Percentiles rank a stretch among this genome's conserved stretches.
These are phyloP conservation scores for Phaethon lepturus DNA, from an alignment of 2,113 vertebrate genomes.

Conservation along the genomic window DNA sequence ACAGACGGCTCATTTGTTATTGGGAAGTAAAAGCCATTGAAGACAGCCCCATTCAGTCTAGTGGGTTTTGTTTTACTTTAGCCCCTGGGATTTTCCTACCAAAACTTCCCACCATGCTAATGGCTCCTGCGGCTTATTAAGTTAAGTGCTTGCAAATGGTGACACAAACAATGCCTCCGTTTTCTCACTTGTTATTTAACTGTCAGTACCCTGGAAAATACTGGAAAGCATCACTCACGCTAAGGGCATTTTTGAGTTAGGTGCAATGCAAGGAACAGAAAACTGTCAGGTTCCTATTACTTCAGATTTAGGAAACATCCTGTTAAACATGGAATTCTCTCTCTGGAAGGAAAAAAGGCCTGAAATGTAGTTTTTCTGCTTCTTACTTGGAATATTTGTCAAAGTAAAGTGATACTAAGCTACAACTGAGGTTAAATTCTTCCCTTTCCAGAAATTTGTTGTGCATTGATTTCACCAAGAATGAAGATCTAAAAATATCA, in stretches of 20 bases:
- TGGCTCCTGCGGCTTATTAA: not conserved
- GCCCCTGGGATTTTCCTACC: not conserved
- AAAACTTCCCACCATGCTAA: not conserved
- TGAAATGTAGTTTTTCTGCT: not conserved
- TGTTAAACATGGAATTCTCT: not conserved
- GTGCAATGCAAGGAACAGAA: not conserved
- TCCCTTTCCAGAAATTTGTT: not conserved
- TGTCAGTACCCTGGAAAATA: not conserved
- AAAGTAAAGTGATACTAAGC: not conserved
- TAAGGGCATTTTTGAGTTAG: not conserved
- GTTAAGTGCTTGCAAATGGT: not conserved
- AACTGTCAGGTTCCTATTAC: not conserved
- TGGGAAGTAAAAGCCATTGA: not conserved
- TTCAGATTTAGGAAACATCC: not conserved
- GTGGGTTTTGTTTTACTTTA: not conserved
- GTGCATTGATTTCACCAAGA: not conserved
- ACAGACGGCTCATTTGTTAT: not conserved
- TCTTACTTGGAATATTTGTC: not conserved
- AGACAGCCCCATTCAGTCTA: not conserved
- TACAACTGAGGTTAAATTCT: constrained; percentile 3
- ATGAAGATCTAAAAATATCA: not conserved
- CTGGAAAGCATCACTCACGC: not conserved
- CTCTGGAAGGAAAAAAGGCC: not conserved
- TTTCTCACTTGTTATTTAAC: not conserved
- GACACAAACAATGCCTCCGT: not conserved